Evolutionary conservation across 2,888 invertebrate genomes (phyloP).

Genomic region (Epistrophe eligans): DNA sequence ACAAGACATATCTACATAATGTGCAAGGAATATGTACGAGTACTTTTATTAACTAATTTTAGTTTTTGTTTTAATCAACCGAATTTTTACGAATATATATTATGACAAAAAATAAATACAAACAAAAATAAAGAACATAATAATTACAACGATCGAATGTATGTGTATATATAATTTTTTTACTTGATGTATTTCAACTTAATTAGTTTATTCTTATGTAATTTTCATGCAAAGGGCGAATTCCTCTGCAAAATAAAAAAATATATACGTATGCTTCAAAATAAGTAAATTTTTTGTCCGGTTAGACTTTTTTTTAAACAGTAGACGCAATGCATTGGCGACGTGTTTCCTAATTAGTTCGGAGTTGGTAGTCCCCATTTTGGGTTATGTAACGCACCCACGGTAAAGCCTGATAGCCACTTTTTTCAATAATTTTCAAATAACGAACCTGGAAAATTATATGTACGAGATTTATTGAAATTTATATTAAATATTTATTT

Average conservation of each 20-base stretch:
- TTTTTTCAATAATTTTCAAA: slow-evolving; percentile 99
- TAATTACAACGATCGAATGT: slow-evolving; percentile 2
- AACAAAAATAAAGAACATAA: not conserved
- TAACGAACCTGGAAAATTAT: slow-evolving; percentile 88
- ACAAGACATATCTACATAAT: not conserved
- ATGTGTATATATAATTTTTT: not conserved
- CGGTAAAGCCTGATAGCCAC: slow-evolving; percentile 98
- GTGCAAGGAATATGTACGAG: slow-evolving; percentile 2
- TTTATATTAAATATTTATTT: not conserved
- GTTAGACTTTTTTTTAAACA: not conserved
- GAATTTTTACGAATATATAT: not conserved
- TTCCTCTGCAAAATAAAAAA: slow-evolving; percentile 7
- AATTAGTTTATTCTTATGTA: not conserved
- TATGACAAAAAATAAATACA: not conserved
- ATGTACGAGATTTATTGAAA: not conserved
- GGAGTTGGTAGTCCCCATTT: slow-evolving; percentile 98
- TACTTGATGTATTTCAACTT: not conserved
- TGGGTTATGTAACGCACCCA: slow-evolving; percentile 99
- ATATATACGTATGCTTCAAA: slow-evolving; percentile 2
- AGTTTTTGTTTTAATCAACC: not conserved
- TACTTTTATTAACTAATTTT: not conserved
- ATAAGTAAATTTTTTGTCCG: not conserved
- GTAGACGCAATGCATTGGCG: not conserved
- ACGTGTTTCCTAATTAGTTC: slow-evolving; percentile 89
- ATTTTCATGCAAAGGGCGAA: not conserved